Base-by-base conservation (phyloP, 2,113 vertebrate genomes). In the Callospermophilus lateralis region DNA sequence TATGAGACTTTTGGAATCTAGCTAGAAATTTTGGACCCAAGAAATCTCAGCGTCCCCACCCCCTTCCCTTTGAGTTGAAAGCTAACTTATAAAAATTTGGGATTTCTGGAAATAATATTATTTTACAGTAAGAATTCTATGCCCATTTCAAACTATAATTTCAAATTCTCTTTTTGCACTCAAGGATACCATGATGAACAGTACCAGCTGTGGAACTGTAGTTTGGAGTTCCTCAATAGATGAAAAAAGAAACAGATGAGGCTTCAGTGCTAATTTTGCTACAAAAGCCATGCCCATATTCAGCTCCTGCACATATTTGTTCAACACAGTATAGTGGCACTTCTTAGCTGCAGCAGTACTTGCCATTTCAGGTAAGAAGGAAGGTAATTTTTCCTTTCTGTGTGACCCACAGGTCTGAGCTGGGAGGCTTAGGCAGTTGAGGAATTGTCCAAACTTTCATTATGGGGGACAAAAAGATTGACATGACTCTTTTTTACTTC, bases 101-200 rank as follows among this genome's bases (percentile, higher is more conserved):
- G 78, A 83, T 95, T 94, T 98, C 94, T 97, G 89, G 94, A 97
- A 97, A 90, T 95, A 92, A 94, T 94, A 97, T 95, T 93, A 97
- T 93, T 96, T 96, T 97, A 94, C 34, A 48, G 94, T 90, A 97
- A 89, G 48, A 94, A 63, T 86, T 93, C 93, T 95, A 55, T 90
- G 92, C 91, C 95, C 83, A 70, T 94, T 97, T 96, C 70, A 89
- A 48, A 76, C 73, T 91, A 22, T 89, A 94, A 97, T 94, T 97
- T 95, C 53, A 80, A 70, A 92, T 96, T 97, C 73, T 74, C 58
- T 93, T 97, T 96, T 94, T 93, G 92, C 81, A 97, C 78, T 89
- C 77, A 51, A 48, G 91, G 89, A 61, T 63, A 26, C n/a, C 45
- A 68, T 84, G 94, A 30, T 93, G 94, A 95, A 89, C 13, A 92